Conservation (phyloP, 2,888 invertebrate species). For the Lydus trimaculatus region DNA sequence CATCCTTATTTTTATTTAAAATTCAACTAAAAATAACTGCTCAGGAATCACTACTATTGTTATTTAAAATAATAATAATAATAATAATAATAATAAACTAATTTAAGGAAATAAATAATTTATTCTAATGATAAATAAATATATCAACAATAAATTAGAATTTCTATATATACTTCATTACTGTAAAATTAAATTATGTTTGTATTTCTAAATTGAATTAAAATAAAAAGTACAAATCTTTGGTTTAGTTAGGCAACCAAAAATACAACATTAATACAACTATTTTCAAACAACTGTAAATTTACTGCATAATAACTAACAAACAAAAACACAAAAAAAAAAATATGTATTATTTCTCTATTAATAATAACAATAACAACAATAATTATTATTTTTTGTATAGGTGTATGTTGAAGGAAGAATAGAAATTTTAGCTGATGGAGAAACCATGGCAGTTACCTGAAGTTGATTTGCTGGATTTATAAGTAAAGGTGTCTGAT, state of each 20-base stretch:
- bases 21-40: neutral
- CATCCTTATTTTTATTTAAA: constrained; percentile 25
- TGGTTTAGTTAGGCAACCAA: constrained; percentile 39
- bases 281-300: neutral
- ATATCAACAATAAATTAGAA: constrained; percentile 27
- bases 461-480: constrained; percentile 45
- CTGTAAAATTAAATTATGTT: constrained; percentile 1
- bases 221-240: constrained; percentile 17
- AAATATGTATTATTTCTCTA: neutral
- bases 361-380: constrained; percentile 2
- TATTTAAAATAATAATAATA: neutral
- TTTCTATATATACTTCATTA: neutral
- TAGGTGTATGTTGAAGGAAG: constrained; percentile 13
- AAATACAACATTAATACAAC: constrained; percentile 30
- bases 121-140: constrained; percentile 29
- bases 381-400: constrained; percentile 2
- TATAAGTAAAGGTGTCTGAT: constrained; percentile 44
- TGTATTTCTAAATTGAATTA: constrained; percentile 12
- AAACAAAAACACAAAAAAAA: too few relatives aligned
- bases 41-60: neutral
- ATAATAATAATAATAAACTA: constrained; percentile 25
- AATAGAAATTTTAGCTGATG: constrained; percentile 30
- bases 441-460: constrained; percentile 45
- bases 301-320: neutral
- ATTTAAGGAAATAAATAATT: constrained; percentile 38